Conservation (phyloP, 2,113 vertebrate genomes). For the Paraplagusia blochii region DNA sequence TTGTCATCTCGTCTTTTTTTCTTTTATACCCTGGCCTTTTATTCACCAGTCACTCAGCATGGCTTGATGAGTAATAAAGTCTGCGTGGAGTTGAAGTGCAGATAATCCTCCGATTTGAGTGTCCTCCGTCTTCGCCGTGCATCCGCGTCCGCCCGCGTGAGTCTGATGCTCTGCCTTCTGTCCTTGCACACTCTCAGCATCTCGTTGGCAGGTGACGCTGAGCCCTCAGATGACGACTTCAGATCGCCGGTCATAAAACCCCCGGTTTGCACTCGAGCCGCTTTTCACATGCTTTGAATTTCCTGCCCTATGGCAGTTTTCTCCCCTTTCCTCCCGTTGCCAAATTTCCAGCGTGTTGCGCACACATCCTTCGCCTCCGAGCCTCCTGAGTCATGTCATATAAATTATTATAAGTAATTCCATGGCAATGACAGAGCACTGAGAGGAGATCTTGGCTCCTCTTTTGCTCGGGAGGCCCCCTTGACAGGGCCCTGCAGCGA, state of each 20-base stretch:
- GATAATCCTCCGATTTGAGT: slow-evolving; percentile 5
- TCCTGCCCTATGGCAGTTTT: slow-evolving; percentile 1
- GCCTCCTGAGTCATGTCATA: slow-evolving; percentile 8
- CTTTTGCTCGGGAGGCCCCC: slow-evolving; percentile 35
- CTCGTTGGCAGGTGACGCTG: slow-evolving; percentile 17
- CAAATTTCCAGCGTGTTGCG: slow-evolving; percentile 26
- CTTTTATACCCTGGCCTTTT: slow-evolving; percentile 18
- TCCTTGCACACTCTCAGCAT: slow-evolving; percentile 17
- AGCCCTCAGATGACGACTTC: slow-evolving; percentile 19
- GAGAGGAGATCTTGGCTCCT: slow-evolving; percentile 39
- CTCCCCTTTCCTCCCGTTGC: not conserved
- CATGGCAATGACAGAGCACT: slow-evolving; percentile 28
- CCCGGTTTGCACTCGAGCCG: slow-evolving; percentile 3
- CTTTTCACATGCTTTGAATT: slow-evolving; percentile 19
- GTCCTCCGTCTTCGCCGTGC: not conserved
- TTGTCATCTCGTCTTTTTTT: slow-evolving; percentile 4
- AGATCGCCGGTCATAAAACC: slow-evolving; percentile 3
- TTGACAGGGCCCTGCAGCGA: slow-evolving; percentile 12
- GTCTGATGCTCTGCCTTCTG: slow-evolving; percentile 14
- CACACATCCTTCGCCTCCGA: slow-evolving; percentile 5
- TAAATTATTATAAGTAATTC: slow-evolving; percentile 46
- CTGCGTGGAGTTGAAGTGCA: slow-evolving; percentile 8
- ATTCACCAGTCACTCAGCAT: slow-evolving; percentile 17
- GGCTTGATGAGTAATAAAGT: slow-evolving; percentile 1
- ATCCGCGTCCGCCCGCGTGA: not conserved